These are phyloP conservation scores for Megalurothrips usitatus DNA, from an alignment of 2,888 invertebrate species.

Conservation along the genomic window DNA sequence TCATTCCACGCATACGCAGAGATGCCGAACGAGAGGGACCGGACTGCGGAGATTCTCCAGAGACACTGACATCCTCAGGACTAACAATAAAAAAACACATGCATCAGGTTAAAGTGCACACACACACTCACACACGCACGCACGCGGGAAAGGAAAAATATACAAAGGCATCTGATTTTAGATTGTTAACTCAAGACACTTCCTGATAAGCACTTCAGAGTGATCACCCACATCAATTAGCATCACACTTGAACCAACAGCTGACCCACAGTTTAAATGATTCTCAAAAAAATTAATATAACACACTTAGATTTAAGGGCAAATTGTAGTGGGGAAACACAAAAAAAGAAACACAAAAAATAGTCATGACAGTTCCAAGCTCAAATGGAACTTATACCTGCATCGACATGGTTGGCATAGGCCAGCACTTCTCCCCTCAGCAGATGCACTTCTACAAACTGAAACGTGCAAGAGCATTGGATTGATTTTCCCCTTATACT, in stretches of 20 bases:
- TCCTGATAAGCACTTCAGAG: background rate
- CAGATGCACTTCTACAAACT: constrained; percentile 2
- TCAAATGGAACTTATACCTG: background rate
- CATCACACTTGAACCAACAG: too few species aligned
- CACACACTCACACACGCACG: too few species aligned
- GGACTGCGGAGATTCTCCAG: constrained; percentile 63
- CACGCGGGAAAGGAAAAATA: too few species aligned
- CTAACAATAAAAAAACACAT: constrained; percentile 29
- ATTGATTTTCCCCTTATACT: constrained; percentile 5
- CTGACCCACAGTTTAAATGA: background rate
- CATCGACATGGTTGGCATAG: background rate
- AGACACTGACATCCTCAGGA: constrained; percentile 38
- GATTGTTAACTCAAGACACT: background rate
- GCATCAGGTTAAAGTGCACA: background rate
- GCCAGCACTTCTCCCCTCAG: background rate
- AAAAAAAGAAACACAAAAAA: background rate
- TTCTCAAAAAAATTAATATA: background rate
- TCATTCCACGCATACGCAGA: constrained; percentile 47
- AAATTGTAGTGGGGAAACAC: background rate
- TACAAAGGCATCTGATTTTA: too few species aligned
- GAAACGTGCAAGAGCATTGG: constrained; percentile 22
- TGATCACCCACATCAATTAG: too few species aligned
- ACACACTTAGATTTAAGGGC: background rate
- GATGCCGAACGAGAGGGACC: constrained; percentile 58
- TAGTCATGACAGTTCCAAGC: background rate